These are phyloP conservation scores for Huso huso DNA, from an alignment of 2,797 vertebrate genomes.

Conservation along the genomic window DNA sequence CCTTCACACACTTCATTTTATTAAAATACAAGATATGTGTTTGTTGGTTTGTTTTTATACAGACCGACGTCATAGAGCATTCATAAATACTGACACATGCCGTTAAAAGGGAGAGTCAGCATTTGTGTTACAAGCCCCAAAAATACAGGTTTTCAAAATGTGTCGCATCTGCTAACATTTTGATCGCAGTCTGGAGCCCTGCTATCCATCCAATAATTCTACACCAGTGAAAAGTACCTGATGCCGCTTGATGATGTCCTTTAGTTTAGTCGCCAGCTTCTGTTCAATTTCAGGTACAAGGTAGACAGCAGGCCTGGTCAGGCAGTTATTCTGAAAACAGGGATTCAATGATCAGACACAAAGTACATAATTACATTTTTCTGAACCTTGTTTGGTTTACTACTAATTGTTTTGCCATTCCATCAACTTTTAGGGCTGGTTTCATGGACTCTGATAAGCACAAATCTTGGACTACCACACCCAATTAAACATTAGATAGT, in stretches of 20 bases:
- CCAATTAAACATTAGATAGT: slow-evolving; percentile 8
- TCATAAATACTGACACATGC: too few species aligned
- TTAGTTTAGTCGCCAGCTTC: slow-evolving; percentile 77
- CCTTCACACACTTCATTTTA: too few species aligned
- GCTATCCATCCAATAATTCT: not conserved
- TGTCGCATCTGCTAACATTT: too few species aligned
- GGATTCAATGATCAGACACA: too few species aligned
- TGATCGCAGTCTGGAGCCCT: not conserved
- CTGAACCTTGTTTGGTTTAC: too few species aligned
- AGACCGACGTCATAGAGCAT: too few species aligned
- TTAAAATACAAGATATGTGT: too few species aligned
- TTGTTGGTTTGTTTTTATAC: too few species aligned
- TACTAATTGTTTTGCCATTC: too few species aligned
- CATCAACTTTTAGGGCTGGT: too few species aligned
- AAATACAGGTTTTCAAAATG: too few species aligned
- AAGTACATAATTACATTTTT: too few species aligned
- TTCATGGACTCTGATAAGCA: slow-evolving; percentile 10
- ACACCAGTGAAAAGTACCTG: slow-evolving; percentile 61
- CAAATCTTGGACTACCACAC: slow-evolving; percentile 5
- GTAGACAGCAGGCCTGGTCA: slow-evolving; percentile 81
- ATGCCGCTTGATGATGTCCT: slow-evolving; percentile 78
- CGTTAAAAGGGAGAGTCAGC: slow-evolving; percentile 10
- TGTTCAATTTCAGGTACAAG: slow-evolving; percentile 78
- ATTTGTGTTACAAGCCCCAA: not conserved
- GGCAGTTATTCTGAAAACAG: slow-evolving; percentile 73